Conservation (phyloP, 2,113 vertebrate species). For the Prochilodus magdalenae region DNA sequence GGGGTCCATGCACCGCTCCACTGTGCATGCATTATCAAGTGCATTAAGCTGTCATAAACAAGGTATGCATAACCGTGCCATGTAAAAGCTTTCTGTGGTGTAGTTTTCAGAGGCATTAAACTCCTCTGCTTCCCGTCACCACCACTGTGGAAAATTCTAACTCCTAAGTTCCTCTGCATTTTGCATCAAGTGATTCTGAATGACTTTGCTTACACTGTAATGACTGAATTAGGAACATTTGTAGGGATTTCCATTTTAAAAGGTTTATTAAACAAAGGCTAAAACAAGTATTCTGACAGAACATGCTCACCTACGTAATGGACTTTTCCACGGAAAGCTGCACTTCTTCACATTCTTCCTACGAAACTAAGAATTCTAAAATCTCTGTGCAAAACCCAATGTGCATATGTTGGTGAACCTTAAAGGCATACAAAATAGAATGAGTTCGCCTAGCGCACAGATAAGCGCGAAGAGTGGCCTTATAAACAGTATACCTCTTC, state of each 20-base stretch:
- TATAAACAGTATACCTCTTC: background rate
- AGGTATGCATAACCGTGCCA: too few relatives aligned
- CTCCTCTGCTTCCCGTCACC: too few relatives aligned
- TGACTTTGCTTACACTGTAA: too few relatives aligned
- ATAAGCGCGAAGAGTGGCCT: background rate
- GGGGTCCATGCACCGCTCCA: too few relatives aligned
- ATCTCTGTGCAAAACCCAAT: background rate
- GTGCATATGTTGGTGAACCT: background rate
- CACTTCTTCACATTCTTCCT: background rate
- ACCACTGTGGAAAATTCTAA: too few relatives aligned
- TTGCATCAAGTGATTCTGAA: too few relatives aligned
- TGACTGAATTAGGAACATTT: too few relatives aligned
- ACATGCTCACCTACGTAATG: background rate
- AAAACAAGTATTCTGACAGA: background rate
- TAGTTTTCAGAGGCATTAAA: too few relatives aligned
- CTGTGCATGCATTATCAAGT: too few relatives aligned
- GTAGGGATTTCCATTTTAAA: background rate
- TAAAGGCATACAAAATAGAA: background rate
- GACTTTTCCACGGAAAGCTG: background rate
- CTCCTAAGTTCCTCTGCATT: too few relatives aligned
- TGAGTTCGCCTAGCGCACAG: background rate
- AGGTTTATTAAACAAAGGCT: background rate
- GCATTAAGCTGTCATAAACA: too few relatives aligned
- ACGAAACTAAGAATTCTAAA: background rate
- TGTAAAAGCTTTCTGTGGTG: too few relatives aligned